Evolutionary conservation across 2,888 invertebrate genomes (phyloP), one percentile per base, ranked within the genome.

Genomic region (Apamea crenata): DNA sequence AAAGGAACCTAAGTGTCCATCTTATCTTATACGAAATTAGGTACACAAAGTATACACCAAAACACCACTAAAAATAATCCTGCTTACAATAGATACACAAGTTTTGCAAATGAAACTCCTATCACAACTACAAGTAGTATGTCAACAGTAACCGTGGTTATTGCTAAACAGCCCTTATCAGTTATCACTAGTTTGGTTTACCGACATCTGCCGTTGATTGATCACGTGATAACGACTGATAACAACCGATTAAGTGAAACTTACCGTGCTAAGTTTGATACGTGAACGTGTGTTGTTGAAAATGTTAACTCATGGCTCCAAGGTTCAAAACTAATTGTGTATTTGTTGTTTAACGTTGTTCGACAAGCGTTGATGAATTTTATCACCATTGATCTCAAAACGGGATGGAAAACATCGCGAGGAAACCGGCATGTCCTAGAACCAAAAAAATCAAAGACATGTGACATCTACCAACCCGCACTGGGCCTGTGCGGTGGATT

Each of bases 181-280:
- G 68, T 44, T 80, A 81, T 68, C 82, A 75, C 44, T 40, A 78
- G 59, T 78, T 82, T 77, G 90, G 90, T 92, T 92, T 91, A 93
- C 90, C 83, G 87, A 90, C 93, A 94, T 92, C 93, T 93, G 93
- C 90, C 83, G 78, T 83, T 93, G 94, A 94, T 94, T 90, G 94
- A 94, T 94, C 91, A 91, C 90, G 81, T 88, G 93, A 94, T 93
- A 94, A 91, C 74, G 36, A 16, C n/a, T 77, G 87, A 90, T 88
- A 88, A 83, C 70, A 53, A 40, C 74, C 83, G 71, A 73, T 87
- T 83, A 75, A 80, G n/a, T 86, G 72, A 70, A 83, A 85, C 84
- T 83, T 83, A 80, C 66, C 29, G 69, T 59, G 56, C 21, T 44
- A 29, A 70, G 73, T 78, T 29, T 69, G 63, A 65, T 53, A 56